Evolutionary conservation across 37 sponge, comb jelly and placozoan genomes (phyloP).

Genomic region (Theonella swinhoei): DNA sequence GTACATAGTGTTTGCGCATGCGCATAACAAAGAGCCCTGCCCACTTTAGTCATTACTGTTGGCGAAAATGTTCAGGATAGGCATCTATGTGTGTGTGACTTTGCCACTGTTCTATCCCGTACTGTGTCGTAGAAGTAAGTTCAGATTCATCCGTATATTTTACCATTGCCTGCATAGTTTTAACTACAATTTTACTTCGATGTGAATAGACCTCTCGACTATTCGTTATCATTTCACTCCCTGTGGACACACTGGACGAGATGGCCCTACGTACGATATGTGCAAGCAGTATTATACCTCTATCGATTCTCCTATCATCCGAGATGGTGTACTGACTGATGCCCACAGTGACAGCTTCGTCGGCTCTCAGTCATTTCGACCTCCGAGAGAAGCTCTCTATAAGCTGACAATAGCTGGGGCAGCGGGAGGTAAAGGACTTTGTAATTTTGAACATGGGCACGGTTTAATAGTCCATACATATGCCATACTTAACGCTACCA

Average conservation of each 20-base stretch:
- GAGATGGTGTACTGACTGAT: background rate
- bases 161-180: too few relatives aligned
- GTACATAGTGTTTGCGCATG: too few relatives aligned
- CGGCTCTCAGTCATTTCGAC: conserved; percentile 55
- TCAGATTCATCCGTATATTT: background rate
- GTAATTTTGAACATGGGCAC: conserved; percentile 14
- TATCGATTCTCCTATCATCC: conserved; percentile 18
- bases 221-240: conserved; percentile 55
- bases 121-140: background rate
- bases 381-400: conserved; percentile 47
- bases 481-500: conserved; percentile 1
- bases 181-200: too few relatives aligned
- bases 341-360: background rate
- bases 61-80: background rate
- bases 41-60: background rate
- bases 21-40: too few relatives aligned
- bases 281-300: conserved; percentile 17
- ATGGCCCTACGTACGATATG: conserved; percentile 31
- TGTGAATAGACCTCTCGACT: conserved; percentile 23
- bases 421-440: conserved; percentile 61
- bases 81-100: background rate
- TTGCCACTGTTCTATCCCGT: background rate
- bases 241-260: conserved; percentile 19
- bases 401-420: conserved; percentile 63
- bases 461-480: conserved; percentile 5